A percentile compares a stretch with the other conserved stretches of the same genome.
These are phyloP conservation scores for Cavia porcellus DNA, from an alignment of 2,113 vertebrate genomes.

Conservation along the genomic window DNA sequence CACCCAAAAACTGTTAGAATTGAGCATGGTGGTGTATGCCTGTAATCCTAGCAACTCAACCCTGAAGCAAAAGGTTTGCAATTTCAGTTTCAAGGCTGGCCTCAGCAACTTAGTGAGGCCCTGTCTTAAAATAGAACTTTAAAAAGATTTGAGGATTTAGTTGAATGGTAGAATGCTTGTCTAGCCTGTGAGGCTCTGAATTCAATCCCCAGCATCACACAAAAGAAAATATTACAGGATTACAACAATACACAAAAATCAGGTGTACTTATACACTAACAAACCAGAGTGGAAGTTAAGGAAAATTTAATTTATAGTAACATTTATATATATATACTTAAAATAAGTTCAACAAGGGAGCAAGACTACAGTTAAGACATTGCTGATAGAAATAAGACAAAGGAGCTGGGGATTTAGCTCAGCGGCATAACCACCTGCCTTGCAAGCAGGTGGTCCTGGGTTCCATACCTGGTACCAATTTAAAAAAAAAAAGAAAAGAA, in stretches of 20 bases:
- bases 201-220: neutral
- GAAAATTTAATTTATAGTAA: neutral
- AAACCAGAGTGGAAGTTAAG: slow-evolving; percentile 19
- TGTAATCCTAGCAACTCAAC: neutral
- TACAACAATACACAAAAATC: neutral
- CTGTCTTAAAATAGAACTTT: neutral
- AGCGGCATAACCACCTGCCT: no score
- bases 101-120: neutral
- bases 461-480: no score
- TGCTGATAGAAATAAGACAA: neutral
- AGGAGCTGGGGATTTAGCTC: no score
- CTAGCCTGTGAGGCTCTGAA: neutral
- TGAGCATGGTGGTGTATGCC: neutral
- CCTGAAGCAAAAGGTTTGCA: neutral
- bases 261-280: neutral
- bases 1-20: neutral
- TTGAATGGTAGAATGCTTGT: neutral
- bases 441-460: no score
- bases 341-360: neutral
- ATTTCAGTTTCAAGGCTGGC: neutral
- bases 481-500: no score
- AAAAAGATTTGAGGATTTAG: neutral
- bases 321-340: slow-evolving; percentile 12
- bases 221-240: neutral
- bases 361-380: neutral